These are phyloP conservation scores for Sylvilagus floridanus DNA, from an alignment of 2,797 vertebrate genomes.

Conservation along the genomic window DNA sequence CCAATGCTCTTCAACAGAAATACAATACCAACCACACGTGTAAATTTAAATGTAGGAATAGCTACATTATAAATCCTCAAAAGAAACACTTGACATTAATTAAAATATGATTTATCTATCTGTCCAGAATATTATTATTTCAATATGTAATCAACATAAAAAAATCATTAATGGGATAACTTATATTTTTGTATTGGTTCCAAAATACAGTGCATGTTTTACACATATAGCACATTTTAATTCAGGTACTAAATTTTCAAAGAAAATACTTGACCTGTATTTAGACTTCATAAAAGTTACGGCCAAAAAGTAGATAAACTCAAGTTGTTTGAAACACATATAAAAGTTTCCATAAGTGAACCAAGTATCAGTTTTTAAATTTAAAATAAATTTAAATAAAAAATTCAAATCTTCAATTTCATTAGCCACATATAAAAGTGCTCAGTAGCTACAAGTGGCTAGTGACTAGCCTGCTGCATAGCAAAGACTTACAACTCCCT, in stretches of 20 bases:
- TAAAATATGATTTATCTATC: background rate
- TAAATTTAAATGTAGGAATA: background rate
- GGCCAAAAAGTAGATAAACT: background rate
- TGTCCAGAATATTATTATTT: background rate
- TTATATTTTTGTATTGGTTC: conserved; percentile 19
- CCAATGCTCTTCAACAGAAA: background rate
- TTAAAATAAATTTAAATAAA: conserved; percentile 49
- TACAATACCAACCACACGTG: background rate
- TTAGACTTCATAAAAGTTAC: background rate
- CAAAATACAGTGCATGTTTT: conserved; percentile 22
- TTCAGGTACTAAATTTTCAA: conserved; percentile 44
- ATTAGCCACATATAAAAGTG: background rate
- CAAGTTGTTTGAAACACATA: conserved; percentile 29
- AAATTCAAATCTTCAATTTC: background rate
- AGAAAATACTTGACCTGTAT: background rate
- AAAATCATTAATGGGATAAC: background rate
- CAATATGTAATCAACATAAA: background rate
- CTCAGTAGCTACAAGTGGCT: background rate
- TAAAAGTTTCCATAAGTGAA: conserved; percentile 3
- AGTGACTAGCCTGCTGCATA: background rate
- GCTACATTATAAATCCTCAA: background rate
- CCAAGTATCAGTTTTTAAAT: background rate
- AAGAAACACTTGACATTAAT: background rate
- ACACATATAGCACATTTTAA: conserved; percentile 11
- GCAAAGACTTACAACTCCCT: background rate